Evolutionary conservation across 2,888 invertebrate species (phyloP).

Genomic region (Blera fallax): DNA sequence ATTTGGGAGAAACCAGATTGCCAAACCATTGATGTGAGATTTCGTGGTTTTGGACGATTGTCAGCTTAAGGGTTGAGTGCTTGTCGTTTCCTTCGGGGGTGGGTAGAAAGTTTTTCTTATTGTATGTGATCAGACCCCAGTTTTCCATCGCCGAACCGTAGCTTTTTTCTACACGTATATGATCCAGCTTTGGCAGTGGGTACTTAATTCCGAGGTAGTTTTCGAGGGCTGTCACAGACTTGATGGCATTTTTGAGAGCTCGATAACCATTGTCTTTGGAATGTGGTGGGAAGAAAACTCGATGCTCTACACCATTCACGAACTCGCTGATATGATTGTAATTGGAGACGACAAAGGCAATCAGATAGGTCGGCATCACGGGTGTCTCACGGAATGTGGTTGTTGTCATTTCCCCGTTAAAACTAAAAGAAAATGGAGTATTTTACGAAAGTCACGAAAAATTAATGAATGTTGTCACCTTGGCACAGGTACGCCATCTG

Average conservation of each 20-base stretch:
- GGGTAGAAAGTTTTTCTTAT: conserved; percentile 71
- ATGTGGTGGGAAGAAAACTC: conserved; percentile 76
- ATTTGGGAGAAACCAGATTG: conserved; percentile 87
- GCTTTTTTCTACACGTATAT: conserved; percentile 93
- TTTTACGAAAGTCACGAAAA: background rate
- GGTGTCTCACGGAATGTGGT: conserved; percentile 83
- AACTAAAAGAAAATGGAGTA: conserved; percentile 12
- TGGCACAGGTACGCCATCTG: conserved; percentile 46
- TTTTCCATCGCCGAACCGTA: conserved; percentile 95
- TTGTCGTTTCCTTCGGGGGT: conserved; percentile 81
- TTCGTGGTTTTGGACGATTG: conserved; percentile 84
- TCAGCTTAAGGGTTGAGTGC: conserved; percentile 76
- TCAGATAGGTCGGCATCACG: conserved; percentile 90
- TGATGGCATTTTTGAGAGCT: conserved; percentile 77
- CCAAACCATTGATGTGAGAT: conserved; percentile 92
- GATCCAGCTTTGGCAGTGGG: conserved; percentile 91
- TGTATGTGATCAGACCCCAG: conserved; percentile 93
- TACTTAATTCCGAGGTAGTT: conserved; percentile 89
- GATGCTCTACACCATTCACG: conserved; percentile 79
- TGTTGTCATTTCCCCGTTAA: conserved; percentile 74
- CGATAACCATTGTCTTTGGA: conserved; percentile 74
- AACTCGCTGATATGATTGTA: conserved; percentile 81
- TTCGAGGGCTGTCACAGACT: conserved; percentile 81
- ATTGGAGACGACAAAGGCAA: conserved; percentile 90
- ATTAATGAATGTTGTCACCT: conserved; percentile 23